A percentile compares a stretch with the other conserved stretches of the same genome.
Conservation (phyloP, 1,140 invertebrate species). For the Lasaia peninsularis region DNA sequence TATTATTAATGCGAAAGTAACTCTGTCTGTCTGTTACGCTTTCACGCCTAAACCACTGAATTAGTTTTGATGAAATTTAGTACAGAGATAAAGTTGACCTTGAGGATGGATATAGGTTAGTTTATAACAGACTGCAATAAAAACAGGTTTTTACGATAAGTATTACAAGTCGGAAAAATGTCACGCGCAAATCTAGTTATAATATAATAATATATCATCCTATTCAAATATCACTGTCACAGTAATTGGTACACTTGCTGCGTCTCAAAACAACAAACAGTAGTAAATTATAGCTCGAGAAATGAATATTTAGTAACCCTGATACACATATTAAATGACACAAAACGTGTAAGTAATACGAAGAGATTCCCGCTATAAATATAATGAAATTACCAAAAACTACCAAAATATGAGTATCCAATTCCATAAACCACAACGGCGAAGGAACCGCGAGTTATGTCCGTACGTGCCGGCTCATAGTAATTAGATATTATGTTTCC, state of each 20-base stretch:
- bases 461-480: slow-evolving; percentile 70
- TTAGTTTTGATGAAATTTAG: too few species aligned
- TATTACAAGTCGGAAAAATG: too few species aligned
- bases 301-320: slow-evolving; percentile 1
- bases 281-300: neutral
- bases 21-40: too few species aligned
- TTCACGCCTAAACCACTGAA: too few species aligned
- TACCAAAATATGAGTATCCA: slow-evolving; percentile 72
- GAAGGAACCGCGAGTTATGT: slow-evolving; percentile 71
- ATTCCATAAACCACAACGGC: slow-evolving; percentile 73
- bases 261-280: neutral
- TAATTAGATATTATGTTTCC: slow-evolving; percentile 74
- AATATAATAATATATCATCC: too few species aligned
- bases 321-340: slow-evolving; percentile 8
- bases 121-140: too few species aligned
- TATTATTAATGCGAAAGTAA: too few species aligned
- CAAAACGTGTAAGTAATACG: slow-evolving; percentile 8
- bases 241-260: neutral
- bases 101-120: too few species aligned
- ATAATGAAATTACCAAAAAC: slow-evolving; percentile 47
- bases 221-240: too few species aligned
- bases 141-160: too few species aligned
- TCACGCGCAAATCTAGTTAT: too few species aligned
- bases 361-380: slow-evolving; percentile 6
- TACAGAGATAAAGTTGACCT: too few species aligned